phyloP scores from a whole-genome alignment of 2,113 vertebrate genomes.

The Atrichornis clamosus region DNA sequence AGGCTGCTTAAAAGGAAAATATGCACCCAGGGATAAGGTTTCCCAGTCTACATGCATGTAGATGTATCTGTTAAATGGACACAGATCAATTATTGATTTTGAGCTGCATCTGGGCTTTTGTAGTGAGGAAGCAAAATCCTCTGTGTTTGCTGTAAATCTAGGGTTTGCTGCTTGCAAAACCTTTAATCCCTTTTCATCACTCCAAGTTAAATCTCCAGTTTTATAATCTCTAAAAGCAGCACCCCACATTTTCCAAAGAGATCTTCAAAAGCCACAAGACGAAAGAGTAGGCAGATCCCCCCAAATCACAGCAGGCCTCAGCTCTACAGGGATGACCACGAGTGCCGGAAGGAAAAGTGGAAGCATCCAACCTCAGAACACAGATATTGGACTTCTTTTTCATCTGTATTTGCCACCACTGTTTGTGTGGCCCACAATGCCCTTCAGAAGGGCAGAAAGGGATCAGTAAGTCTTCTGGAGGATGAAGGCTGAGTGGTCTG shows the following conservation, averaged over 20 bases:
- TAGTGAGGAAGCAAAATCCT: neutral
- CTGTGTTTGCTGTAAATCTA: neutral
- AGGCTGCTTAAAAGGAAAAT: constrained; percentile 16
- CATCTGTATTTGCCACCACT: neutral
- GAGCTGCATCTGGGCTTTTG: neutral
- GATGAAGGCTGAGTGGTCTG: neutral
- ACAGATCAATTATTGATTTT: constrained; percentile 15
- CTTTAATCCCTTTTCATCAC: neutral
- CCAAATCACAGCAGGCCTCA: neutral
- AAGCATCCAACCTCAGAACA: neutral
- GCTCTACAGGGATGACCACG: neutral
- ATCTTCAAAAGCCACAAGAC: neutral
- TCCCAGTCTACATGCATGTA: neutral
- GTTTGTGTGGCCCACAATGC: neutral
- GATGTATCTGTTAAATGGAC: neutral
- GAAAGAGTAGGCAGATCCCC: neutral
- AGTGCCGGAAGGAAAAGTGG: neutral
- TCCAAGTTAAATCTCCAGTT: neutral
- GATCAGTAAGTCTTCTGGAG: neutral
- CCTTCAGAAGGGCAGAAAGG: neutral
- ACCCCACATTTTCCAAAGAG: neutral
- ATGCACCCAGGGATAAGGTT: neutral
- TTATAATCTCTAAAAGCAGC: neutral
- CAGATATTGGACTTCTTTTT: neutral
- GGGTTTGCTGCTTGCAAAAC: neutral